These are phyloP conservation scores for Liasis olivaceus DNA, from an alignment of 2,797 vertebrate genomes.

Conservation along the genomic window DNA sequence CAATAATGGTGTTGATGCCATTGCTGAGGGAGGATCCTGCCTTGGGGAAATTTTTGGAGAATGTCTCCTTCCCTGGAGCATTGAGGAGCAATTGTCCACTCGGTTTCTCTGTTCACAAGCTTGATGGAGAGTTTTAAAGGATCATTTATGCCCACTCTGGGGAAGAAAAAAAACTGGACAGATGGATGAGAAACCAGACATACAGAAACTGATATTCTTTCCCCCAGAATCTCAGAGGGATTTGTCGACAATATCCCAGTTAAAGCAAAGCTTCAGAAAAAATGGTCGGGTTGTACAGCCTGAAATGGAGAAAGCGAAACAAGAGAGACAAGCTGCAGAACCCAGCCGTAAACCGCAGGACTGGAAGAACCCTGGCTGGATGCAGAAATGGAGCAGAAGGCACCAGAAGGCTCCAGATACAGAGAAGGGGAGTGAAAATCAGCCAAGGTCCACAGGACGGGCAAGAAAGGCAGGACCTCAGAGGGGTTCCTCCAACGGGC, in stretches of 20 bases:
- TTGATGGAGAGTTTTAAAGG: too few species aligned
- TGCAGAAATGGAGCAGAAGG: accelerated
- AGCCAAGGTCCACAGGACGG: accelerated
- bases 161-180: too few species aligned
- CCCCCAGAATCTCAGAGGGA: background rate
- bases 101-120: too few species aligned
- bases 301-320: accelerated
- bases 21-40: too few species aligned
- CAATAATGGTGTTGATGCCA: too few species aligned
- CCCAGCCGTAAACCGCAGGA: background rate
- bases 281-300: background rate
- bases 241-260: too few species aligned
- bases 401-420: background rate
- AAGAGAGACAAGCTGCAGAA: background rate
- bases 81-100: too few species aligned
- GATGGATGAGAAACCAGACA: too few species aligned
- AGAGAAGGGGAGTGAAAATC: background rate
- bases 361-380: background rate
- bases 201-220: background rate
- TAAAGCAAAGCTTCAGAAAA: too few species aligned
- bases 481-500: background rate
- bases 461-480: background rate
- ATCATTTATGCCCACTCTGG: too few species aligned
- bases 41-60: too few species aligned
- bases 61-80: too few species aligned